These are phyloP conservation scores for Mactromeris polynyma DNA, from an alignment of 2,888 invertebrate genomes.

Conservation along the genomic window DNA sequence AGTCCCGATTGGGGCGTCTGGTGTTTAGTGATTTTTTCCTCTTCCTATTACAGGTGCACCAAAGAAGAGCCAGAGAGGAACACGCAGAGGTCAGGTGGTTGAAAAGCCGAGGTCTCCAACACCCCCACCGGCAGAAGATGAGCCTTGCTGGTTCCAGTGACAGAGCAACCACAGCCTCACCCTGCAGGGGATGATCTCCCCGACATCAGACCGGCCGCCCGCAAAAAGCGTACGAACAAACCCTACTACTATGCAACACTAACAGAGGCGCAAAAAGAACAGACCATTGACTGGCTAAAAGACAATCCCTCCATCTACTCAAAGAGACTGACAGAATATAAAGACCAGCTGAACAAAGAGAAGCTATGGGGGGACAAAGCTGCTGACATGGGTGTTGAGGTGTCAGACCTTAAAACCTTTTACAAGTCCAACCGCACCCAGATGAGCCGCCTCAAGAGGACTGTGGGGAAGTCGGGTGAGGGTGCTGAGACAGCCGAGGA, in stretches of 20 bases:
- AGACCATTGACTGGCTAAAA: constrained; percentile 58
- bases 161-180: constrained; percentile 61
- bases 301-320: constrained; percentile 49
- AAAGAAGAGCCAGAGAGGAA: too few species aligned
- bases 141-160: constrained; percentile 60
- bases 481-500: neutral
- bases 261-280: constrained; percentile 54
- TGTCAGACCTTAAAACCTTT: constrained; percentile 53
- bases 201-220: constrained; percentile 14
- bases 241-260: constrained; percentile 61
- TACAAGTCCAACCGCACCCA: constrained; percentile 54
- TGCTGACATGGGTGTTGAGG: constrained; percentile 40
- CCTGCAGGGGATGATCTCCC: constrained; percentile 30
- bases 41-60: too few species aligned
- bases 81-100: too few species aligned
- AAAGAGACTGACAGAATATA: constrained; percentile 47
- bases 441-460: constrained; percentile 52
- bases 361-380: constrained; percentile 25
- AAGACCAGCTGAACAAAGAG: constrained; percentile 46
- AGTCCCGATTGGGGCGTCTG: too few species aligned
- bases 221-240: constrained; percentile 50
- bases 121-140: constrained; percentile 57
- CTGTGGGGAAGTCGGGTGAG: constrained; percentile 50
- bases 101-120: constrained; percentile 20
- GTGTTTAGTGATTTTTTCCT: too few species aligned